Conservation (phyloP, 2,888 invertebrate species). For the Orthosia incerta region DNA sequence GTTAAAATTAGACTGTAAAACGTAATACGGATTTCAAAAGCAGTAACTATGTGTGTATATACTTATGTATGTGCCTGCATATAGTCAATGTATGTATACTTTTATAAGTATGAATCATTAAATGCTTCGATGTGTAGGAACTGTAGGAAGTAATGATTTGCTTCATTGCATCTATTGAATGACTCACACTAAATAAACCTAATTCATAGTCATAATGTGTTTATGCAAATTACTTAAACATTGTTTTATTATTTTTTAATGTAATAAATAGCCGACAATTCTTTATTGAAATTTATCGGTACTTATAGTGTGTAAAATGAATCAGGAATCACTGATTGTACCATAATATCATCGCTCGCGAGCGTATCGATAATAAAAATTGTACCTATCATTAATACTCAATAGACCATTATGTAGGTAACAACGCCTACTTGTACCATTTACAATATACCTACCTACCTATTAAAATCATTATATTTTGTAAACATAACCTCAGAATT, state of each 20-base stretch:
- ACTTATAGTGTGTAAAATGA: background rate
- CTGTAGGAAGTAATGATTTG: constrained; percentile 48
- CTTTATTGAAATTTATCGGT: background rate
- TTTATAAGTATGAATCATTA: constrained; percentile 57
- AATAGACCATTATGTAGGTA: background rate
- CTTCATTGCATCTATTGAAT: constrained; percentile 49
- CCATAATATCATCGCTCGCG: background rate
- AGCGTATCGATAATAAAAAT: background rate
- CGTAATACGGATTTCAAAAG: constrained; percentile 14
- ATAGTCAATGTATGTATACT: constrained; percentile 24
- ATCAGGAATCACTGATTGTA: constrained; percentile 2
- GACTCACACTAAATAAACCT: constrained; percentile 43
- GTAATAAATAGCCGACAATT: background rate
- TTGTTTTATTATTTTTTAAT: constrained; percentile 5
- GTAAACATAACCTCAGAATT: background rate
- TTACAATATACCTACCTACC: background rate
- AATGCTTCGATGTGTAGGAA: constrained; percentile 40
- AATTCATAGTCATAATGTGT: constrained; percentile 22
- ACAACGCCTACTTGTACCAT: background rate
- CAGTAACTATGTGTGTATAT: constrained; percentile 14
- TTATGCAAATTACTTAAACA: constrained; percentile 29
- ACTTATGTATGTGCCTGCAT: background rate
- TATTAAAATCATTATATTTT: too few species aligned
- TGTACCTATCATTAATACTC: background rate
- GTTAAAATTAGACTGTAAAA: constrained; percentile 39